Evolutionary conservation across 2,888 invertebrate genomes (phyloP), one percentile per base, ranked within the genome.

Genomic region (Panopea generosa): DNA sequence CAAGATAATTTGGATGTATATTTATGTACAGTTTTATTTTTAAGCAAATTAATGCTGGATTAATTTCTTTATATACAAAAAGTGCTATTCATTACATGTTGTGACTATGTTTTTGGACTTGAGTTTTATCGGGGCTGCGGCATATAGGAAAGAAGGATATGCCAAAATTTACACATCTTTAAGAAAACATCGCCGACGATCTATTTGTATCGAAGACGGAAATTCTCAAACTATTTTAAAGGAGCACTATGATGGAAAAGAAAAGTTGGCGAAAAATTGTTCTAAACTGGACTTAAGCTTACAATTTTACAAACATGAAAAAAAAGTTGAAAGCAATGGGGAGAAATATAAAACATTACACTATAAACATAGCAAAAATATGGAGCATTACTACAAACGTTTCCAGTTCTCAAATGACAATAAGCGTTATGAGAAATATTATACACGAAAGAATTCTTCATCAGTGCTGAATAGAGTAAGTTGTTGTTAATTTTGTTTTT

Each of bases 71-170:
- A 53, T 24, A 66, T 43, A 27, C 22, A 29, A 22, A 57, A 50
- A 70, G 70, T 70, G 70, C 70, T 70, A 50, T 56, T 26, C 38
- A 53, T 26, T 26, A 4, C 7, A 9, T 45, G 16, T 29, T 53
- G 53, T 16, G 4, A 56, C 27, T 43, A 81, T 81, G 81, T 77
- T 81, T 57, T 59, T 81, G 68, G 81, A 81, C 55, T 68, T 81
- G 26, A 81, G 81, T 69, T 77, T 81, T 55, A 49, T 81, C 53
- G 77, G 81, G 2, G 77, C 75, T 14, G 77, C 81, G 9, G 18
- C 66, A 11, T 77, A 81, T 22, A 66, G 77, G 20, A 77, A 75
- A 43, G 77, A 81, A 1, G 77, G 74, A 4, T 81, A 77, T 59
- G 67, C 60, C 9, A 74, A 59, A 45, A 74, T 81, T 43, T 81